Conservation (phyloP, 2,888 invertebrate species). For the Erpobdella octoculata region DNA sequence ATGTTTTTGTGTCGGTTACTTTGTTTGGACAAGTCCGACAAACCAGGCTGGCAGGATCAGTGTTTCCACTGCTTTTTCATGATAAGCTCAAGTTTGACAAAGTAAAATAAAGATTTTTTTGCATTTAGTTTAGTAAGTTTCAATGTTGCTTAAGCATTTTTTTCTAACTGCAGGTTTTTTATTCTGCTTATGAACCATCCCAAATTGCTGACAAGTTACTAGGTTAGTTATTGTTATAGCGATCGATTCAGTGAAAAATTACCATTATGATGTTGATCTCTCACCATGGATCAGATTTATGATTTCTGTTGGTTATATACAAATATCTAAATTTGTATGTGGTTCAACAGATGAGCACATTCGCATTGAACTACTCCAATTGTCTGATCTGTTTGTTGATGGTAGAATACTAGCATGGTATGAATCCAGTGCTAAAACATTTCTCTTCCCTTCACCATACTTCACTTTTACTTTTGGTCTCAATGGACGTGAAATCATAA, state of each 20-base stretch:
- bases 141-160: background rate
- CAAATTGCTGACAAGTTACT: constrained; percentile 47
- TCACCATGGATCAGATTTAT: too few relatives aligned
- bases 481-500: constrained; percentile 44
- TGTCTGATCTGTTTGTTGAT: constrained; percentile 32
- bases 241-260: too few relatives aligned
- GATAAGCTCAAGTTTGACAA: constrained; percentile 67
- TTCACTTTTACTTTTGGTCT: constrained; percentile 45
- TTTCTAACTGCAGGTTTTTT: constrained; percentile 37
- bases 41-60: constrained; percentile 62
- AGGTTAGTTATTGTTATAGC: constrained; percentile 43
- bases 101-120: constrained; percentile 43
- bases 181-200: constrained; percentile 47
- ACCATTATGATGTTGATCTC: too few relatives aligned
- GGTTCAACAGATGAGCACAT: constrained; percentile 26
- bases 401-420: constrained; percentile 47
- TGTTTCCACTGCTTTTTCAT: constrained; percentile 66
- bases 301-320: too few relatives aligned
- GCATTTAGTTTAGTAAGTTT: background rate
- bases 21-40: constrained; percentile 65
- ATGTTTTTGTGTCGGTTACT: constrained; percentile 64
- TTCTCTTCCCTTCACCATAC: constrained; percentile 49
- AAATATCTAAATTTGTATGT: too few relatives aligned
- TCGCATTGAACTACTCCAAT: constrained; percentile 31
- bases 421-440: constrained; percentile 46